phyloP scores from a whole-genome alignment of 2,888 invertebrate genomes.

The Acanthacorydalis orientalis region DNA sequence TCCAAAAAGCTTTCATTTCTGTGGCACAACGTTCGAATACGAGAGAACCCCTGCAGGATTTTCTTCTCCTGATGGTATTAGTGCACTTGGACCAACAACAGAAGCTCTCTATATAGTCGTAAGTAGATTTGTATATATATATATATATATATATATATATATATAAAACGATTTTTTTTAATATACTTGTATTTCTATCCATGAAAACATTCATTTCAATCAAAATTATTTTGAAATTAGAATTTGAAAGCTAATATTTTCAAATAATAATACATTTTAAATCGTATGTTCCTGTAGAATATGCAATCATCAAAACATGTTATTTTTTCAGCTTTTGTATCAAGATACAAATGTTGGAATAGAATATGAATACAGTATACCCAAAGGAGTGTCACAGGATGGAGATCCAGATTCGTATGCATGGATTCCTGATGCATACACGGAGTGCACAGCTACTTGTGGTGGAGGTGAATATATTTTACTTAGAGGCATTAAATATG shows the following conservation, averaged over 20 bases:
- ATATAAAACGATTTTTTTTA: no score
- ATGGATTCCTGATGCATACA: constrained; percentile 68
- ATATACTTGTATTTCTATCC: no score
- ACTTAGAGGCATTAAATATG: no score
- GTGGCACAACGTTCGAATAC: constrained; percentile 77
- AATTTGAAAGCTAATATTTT: no score
- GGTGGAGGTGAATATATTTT: constrained; percentile 59
- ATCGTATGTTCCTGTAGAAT: no score
- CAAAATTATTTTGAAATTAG: constrained; percentile 8
- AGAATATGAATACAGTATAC: constrained; percentile 79
- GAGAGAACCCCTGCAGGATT: constrained; percentile 66
- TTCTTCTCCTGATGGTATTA: constrained; percentile 69
- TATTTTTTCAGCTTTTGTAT: constrained; percentile 46
- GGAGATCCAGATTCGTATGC: constrained; percentile 57
- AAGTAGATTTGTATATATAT: constrained; percentile 26
- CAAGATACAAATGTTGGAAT: constrained; percentile 75
- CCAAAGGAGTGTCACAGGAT: constrained; percentile 46
- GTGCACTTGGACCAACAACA: constrained; percentile 74
- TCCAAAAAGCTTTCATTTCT: constrained; percentile 61
- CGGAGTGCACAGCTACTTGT: constrained; percentile 69
- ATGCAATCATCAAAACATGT: no score
- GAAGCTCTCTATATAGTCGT: constrained; percentile 78
- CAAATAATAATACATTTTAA: no score
- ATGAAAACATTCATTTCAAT: no score
- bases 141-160: no score